phyloP scores from a whole-genome alignment of 2,797 vertebrate species.

The Hoplostethus atlanticus region DNA sequence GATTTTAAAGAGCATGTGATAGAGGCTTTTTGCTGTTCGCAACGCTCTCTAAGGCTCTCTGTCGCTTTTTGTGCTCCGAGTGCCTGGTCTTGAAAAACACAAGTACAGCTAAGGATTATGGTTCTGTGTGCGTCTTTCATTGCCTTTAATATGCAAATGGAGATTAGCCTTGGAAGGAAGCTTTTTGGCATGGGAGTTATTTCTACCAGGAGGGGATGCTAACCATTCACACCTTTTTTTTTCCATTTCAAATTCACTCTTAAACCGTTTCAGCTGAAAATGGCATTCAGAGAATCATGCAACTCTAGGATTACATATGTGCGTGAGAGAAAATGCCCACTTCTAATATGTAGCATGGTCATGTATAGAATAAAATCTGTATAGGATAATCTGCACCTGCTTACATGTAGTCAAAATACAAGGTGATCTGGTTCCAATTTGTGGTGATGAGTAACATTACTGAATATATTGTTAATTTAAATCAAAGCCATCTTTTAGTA shows the following conservation, averaged over 20 bases:
- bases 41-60: constrained; percentile 62
- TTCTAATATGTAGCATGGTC: background rate
- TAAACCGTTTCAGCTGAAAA: constrained; percentile 34
- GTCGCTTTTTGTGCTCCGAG: constrained; percentile 66
- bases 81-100: constrained; percentile 74
- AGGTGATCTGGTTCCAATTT: background rate
- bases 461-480: constrained; percentile 49
- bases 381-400: constrained; percentile 10
- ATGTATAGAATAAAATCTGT: background rate
- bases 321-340: background rate
- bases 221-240: constrained; percentile 55
- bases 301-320: background rate
- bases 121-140: constrained; percentile 71
- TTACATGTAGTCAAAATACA: constrained; percentile 16
- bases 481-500: constrained; percentile 44
- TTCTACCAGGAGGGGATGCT: constrained; percentile 65
- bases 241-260: constrained; percentile 20
- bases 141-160: constrained; percentile 84
- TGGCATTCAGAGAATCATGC: background rate
- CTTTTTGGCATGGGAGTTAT: constrained; percentile 68
- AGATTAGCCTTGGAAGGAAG: constrained; percentile 77
- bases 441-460: constrained; percentile 38
- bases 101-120: constrained; percentile 76
- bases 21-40: constrained; percentile 47
- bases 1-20: constrained; percentile 60